These are phyloP conservation scores for Megalops atlanticus DNA, from an alignment of 2,113 vertebrate genomes.

Conservation along the genomic window DNA sequence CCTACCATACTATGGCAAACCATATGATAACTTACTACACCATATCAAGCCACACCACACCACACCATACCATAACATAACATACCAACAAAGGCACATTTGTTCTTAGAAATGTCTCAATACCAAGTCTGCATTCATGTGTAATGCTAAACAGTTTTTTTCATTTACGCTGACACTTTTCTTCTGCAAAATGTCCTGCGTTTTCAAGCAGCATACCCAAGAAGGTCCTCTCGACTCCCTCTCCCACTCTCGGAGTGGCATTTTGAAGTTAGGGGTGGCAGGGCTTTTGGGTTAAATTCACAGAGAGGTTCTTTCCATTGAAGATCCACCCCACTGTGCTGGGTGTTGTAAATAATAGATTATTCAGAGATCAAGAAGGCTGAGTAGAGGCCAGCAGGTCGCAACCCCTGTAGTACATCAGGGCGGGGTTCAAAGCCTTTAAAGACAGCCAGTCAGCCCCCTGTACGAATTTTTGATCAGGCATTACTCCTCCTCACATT, in stretches of 20 bases:
- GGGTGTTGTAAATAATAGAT: not conserved
- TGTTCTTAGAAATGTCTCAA: too few species aligned
- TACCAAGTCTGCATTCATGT: too few species aligned
- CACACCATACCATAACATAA: too few species aligned
- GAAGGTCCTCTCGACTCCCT: not conserved
- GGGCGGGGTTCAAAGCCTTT: slow-evolving; percentile 3
- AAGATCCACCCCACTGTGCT: not conserved
- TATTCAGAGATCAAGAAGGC: not conserved
- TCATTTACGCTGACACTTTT: too few species aligned
- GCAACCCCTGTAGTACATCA: not conserved
- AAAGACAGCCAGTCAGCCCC: too few species aligned
- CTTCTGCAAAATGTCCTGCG: too few species aligned
- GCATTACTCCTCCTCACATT: not conserved
- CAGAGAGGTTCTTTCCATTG: not conserved
- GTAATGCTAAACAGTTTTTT: too few species aligned
- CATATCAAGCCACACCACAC: too few species aligned
- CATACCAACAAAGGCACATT: too few species aligned
- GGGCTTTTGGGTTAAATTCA: not conserved
- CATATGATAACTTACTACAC: too few species aligned
- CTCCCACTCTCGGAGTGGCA: not conserved
- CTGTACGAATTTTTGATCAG: not conserved
- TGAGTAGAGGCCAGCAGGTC: not conserved
- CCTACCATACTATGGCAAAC: too few species aligned
- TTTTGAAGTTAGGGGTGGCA: not conserved
- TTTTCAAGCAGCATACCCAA: too few species aligned